Evolutionary conservation across 2,888 invertebrate species (phyloP).

Genomic region (Rotaria magnacalcarata): DNA sequence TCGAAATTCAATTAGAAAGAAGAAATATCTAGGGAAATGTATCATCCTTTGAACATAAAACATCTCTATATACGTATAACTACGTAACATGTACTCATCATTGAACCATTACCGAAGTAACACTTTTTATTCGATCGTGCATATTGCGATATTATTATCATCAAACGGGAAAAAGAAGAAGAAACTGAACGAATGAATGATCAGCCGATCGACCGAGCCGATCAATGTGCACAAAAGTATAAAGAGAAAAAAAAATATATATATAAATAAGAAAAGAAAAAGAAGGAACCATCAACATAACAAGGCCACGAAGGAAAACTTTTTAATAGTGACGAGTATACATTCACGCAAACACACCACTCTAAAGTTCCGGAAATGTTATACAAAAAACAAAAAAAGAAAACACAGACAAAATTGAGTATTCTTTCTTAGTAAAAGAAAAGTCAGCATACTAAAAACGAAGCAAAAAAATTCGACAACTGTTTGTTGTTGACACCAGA

Average conservation of each 20-base stretch:
- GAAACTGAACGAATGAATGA: constrained; percentile 25
- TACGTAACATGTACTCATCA: constrained; percentile 26
- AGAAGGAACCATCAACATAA: not conserved
- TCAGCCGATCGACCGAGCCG: constrained; percentile 2
- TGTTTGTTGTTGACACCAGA: not conserved
- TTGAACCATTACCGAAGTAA: constrained; percentile 22
- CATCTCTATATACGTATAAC: not conserved
- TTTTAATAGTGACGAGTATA: not conserved
- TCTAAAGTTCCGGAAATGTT: not conserved
- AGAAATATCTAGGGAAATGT: not conserved
- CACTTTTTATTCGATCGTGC: constrained; percentile 26
- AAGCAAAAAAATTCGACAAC: not conserved
- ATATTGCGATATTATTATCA: constrained; percentile 23
- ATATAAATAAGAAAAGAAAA: constrained; percentile 1
- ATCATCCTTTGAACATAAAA: not conserved
- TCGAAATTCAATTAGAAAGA: not conserved
- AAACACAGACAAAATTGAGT: not conserved
- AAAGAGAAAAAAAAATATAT: constrained; percentile 25
- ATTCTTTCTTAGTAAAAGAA: not conserved
- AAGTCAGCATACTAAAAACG: not conserved
- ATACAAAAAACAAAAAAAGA: constrained; percentile 9
- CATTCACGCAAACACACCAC: not conserved
- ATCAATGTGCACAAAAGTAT: constrained; percentile 12
- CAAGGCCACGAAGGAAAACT: not conserved
- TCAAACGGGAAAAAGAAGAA: constrained; percentile 7